Evolutionary conservation across 2,888 invertebrate genomes (phyloP), one percentile per base, ranked within the genome.

Genomic region (Odontothrips loti): DNA sequence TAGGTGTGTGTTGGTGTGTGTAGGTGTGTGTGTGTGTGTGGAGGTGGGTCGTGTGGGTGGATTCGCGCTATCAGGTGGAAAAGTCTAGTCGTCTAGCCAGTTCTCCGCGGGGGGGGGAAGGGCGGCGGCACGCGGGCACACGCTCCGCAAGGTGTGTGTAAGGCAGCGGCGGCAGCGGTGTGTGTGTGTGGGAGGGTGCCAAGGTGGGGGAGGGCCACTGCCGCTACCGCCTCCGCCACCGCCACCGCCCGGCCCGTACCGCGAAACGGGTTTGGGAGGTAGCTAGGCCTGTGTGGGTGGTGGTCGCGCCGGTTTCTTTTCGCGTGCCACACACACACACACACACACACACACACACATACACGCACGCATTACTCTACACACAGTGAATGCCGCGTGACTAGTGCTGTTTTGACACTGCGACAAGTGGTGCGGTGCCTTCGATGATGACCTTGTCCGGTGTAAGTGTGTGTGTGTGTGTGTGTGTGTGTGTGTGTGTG

Each of bases 181-280:
- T n/a, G n/a, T n/a, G 63, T 1, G 23, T 11, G 68, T 20, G 68
- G 1, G n/a, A 23, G 23, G 23, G 68, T 51, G 51, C 20, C 51
- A 20, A 20, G 34, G 34, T 43, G 34, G 34, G 34, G 34, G 34
- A 4, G 34, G 34, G 34, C 34, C 34, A 43, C 34, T 2, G 34
- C 34, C 34, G 2, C 51, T 10, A 10, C 20, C 51, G 51, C 15
- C 58, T 11, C 20, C 51, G 15, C n/a, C n/a, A n/a, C n/a, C n/a
- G n/a, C n/a, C n/a, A n/a, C n/a, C 9, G 51, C 51, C 17, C 68
- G 68, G 23, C 68, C 68, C 68, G 68, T 27, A 12, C 9, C 68
- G 11, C 23, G 68, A 75, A 75, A 75, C 68, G 68, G 27, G 68
- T 75, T 75, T 75, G 68, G 68, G 68, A 75, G 68, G 68, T 4